Conservation (phyloP, 2,797 vertebrate species). For the Xerus rutilus region DNA sequence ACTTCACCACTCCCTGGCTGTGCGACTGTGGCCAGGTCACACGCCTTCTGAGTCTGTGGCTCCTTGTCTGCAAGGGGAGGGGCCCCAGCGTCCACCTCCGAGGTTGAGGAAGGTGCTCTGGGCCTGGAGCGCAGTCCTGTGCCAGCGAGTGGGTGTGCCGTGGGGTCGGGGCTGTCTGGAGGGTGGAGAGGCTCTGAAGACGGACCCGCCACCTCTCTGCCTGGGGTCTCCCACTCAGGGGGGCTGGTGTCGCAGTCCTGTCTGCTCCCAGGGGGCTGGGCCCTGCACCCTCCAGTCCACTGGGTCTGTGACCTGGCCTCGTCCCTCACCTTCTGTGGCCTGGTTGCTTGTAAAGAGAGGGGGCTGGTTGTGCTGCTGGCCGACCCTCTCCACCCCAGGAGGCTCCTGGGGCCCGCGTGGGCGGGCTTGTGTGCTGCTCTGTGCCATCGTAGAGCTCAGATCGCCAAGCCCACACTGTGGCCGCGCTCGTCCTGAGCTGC, state of each 20-base stretch:
- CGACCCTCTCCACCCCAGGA: not conserved
- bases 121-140: accelerated
- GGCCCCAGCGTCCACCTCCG: not conserved
- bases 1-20: not conserved
- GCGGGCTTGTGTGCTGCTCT: not conserved
- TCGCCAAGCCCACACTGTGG: not conserved
- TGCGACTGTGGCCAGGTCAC: not conserved
- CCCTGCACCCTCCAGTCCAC: not conserved
- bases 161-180: not conserved
- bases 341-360: not conserved
- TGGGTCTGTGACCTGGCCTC: not conserved
- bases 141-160: not conserved
- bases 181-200: not conserved
- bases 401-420: not conserved
- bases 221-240: accelerated
- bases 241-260: not conserved
- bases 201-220: not conserved
- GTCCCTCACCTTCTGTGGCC: not conserved
- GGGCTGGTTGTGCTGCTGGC: not conserved
- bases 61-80: not conserved
- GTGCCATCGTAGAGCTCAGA: not conserved
- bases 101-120: not conserved
- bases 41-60: not conserved
- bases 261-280: not conserved
- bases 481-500: not conserved